phyloP scores from a whole-genome alignment of 2,888 invertebrate genomes.

The Theodoxus fluviatilis region DNA sequence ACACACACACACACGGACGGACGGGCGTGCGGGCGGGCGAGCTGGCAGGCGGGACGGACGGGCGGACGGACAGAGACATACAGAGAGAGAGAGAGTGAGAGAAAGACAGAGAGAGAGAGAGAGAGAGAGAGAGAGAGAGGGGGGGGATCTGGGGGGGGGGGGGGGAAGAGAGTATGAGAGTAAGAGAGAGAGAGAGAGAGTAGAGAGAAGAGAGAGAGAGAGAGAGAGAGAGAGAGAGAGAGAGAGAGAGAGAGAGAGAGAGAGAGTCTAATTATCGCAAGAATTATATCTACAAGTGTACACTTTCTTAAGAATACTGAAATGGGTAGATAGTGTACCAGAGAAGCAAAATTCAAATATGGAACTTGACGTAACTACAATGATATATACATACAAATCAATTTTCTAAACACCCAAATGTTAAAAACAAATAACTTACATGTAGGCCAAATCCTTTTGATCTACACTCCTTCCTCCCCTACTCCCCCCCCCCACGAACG shows the following conservation, averaged over 20 bases:
- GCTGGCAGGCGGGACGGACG: not conserved
- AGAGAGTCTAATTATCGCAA: no score
- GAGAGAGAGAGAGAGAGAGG: not conserved
- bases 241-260: not conserved
- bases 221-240: slow-evolving; percentile 7
- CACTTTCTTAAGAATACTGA: no score
- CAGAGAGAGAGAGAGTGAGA: slow-evolving; percentile 3
- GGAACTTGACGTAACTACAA: no score
- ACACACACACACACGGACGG: not conserved
- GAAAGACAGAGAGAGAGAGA: not conserved
- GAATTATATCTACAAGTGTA: no score
- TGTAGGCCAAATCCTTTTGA: no score
- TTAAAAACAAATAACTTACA: no score
- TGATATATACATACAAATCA: no score
- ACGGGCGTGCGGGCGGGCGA: not conserved
- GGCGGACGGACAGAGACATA: not conserved
- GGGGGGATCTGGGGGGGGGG: not conserved
- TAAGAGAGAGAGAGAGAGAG: not conserved
- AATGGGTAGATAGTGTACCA: no score
- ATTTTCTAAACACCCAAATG: no score
- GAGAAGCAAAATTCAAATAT: no score
- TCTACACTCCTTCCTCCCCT: no score
- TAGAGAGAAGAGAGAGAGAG: not conserved
- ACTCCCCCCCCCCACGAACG: no score
- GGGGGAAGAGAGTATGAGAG: not conserved